Conservation (phyloP, 2,113 vertebrate species). For the Formicarius rufipectus region DNA sequence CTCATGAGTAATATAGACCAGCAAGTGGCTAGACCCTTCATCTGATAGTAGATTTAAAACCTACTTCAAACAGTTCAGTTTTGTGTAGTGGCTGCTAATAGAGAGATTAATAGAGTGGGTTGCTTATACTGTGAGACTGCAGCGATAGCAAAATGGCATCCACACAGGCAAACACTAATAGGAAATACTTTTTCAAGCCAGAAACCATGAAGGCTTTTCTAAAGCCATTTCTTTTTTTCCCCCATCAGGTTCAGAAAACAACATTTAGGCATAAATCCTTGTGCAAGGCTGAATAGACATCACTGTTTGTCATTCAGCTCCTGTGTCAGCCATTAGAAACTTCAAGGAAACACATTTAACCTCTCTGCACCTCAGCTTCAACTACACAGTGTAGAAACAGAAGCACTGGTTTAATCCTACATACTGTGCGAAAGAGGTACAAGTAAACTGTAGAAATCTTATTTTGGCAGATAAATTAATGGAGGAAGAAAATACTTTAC, state of each 20-base stretch:
- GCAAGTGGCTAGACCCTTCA: neutral
- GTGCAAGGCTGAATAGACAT: neutral
- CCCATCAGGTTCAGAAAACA: neutral
- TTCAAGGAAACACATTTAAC: neutral
- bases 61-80: neutral
- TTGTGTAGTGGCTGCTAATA: neutral
- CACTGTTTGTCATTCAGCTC: neutral
- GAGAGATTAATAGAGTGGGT: neutral
- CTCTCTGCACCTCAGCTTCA: neutral
- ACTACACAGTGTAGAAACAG: neutral
- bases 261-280: neutral
- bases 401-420: neutral
- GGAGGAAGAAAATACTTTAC: neutral
- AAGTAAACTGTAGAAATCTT: neutral
- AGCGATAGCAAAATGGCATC: neutral
- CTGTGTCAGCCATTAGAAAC: neutral
- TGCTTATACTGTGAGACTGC: neutral
- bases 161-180: rapidly evolving
- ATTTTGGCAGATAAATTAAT: neutral
- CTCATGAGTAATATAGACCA: neutral
- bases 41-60: neutral
- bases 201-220: neutral
- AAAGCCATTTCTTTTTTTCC: neutral
- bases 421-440: neutral
- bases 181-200: neutral